A percentile compares a stretch with the other conserved stretches of the same genome.
phyloP scores from a whole-genome alignment of 2,113 vertebrate species.

The Equus przewalskii region DNA sequence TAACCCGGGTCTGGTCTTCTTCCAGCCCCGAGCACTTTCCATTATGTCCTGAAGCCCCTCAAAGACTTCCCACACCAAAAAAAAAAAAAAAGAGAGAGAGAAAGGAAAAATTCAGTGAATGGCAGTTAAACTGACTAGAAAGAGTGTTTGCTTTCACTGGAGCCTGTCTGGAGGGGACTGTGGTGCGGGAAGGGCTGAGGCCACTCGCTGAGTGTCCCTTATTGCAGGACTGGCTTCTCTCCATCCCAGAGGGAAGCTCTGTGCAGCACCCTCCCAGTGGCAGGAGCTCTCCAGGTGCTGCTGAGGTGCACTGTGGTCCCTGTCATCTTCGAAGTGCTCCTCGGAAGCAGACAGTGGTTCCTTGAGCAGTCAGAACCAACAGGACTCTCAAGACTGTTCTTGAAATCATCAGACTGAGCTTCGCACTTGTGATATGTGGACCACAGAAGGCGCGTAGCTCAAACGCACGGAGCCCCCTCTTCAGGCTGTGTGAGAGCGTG shows the following conservation, averaged over 20 bases:
- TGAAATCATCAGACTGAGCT: not conserved
- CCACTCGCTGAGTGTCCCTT: fast-evolving
- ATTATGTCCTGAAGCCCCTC: not conserved
- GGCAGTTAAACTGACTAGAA: not conserved
- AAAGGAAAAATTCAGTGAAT: not conserved
- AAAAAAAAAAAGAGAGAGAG: not conserved
- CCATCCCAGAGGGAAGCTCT: not conserved
- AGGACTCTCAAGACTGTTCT: not conserved
- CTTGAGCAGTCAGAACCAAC: not conserved
- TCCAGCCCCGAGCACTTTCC: not conserved
- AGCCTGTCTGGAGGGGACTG: not conserved
- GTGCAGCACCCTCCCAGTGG: fast-evolving
- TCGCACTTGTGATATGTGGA: not conserved
- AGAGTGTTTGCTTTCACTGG: not conserved
- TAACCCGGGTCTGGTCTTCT: not conserved
- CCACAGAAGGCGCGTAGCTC: not conserved
- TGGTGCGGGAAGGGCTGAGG: fast-evolving
- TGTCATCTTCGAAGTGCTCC: no score
- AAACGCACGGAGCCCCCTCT: no score
- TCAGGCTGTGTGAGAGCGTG: not conserved
- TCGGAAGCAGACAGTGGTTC: fast-evolving
- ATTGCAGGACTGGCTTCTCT: not conserved
- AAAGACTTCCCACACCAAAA: no score
- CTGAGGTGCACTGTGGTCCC: not conserved
- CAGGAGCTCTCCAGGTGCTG: fast-evolving